Evolutionary conservation across 2,888 invertebrate genomes (phyloP), one percentile per base, ranked within the genome.

Genomic region (Lepidochrysops patricia): DNA sequence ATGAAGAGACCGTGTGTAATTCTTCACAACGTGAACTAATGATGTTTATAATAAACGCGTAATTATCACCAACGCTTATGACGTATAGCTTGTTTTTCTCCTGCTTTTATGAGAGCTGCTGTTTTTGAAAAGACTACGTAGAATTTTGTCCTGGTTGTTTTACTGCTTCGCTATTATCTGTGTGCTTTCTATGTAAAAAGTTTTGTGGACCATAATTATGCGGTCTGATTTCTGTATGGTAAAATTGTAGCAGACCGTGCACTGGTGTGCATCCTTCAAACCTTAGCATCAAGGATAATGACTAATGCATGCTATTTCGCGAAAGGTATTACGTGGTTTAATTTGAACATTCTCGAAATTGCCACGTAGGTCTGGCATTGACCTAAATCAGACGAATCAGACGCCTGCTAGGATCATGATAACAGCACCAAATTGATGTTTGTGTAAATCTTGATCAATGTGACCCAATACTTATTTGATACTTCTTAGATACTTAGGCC

Each of bases 301-400:
- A n/a, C 29, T 7, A 52, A 26, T 23, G 12, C 12, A 5, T 15
- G 12, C 9, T 35, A 13, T 25, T 27, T 5, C 23, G 26, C 29
- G 29, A 19, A 43, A 43, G 19, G 4, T 19, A 32, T 7, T 57
- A 4, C 12, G 23, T 57, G 35, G 7, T 50, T 26, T 26, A 4
- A 26, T 26, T 26, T n/a, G 13, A 50, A 50, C 13, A 19, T 54
- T 54, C 32, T 29, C 29, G 32, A 32, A 54, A 54, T 54, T 52
- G 15, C 15, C n/a, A 19, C 19, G 32, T 32, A 29, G 19, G 15
- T 12, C 29, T 19, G 54, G 29, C 54, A 32, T 54, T 54, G 54
- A 29, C 54, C 54, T 29, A 54, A 54, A 54, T 54, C 19, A 13
- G 29, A 54, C 29, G 13, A n/a, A n/a, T n/a, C n/a, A n/a, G n/a